These are phyloP conservation scores for Pelobates cultripes DNA, from an alignment of 2,797 vertebrate species.

Conservation along the genomic window DNA sequence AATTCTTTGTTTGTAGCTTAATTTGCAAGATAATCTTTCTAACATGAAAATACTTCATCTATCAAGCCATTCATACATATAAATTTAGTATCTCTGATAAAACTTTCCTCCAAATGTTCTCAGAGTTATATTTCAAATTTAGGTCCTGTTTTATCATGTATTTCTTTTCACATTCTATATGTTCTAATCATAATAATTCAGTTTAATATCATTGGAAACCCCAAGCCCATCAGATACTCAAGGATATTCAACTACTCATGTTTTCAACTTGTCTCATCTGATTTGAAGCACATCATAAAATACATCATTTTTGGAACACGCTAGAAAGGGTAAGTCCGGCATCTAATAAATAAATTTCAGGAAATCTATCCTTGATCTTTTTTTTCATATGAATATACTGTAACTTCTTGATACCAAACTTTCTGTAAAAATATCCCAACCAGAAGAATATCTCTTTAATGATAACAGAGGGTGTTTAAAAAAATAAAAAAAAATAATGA, in stretches of 20 bases:
- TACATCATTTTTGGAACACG: slow-evolving; percentile 69
- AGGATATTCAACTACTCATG: slow-evolving; percentile 68
- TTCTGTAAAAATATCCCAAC: background rate
- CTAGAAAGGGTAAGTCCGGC: slow-evolving; percentile 67
- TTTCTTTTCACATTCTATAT: slow-evolving; percentile 62
- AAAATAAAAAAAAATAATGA: too few relatives aligned
- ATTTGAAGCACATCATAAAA: slow-evolving; percentile 74
- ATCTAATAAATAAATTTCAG: slow-evolving; percentile 68
- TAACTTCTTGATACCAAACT: slow-evolving; percentile 20
- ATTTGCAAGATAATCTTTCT: background rate
- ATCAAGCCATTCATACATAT: slow-evolving; percentile 11
- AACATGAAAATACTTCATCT: background rate
- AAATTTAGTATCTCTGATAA: slow-evolving; percentile 35
- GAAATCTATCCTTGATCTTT: slow-evolving; percentile 68
- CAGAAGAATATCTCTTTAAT: background rate
- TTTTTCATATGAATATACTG: slow-evolving; percentile 52
- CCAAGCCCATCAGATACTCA: slow-evolving; percentile 67
- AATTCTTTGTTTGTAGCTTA: background rate
- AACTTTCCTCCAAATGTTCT: slow-evolving; percentile 51
- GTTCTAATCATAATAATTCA: slow-evolving; percentile 76
- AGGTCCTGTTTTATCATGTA: slow-evolving; percentile 58
- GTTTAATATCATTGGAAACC: slow-evolving; percentile 71
- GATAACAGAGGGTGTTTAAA: too few relatives aligned
- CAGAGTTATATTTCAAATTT: slow-evolving; percentile 62
- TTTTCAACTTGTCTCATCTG: slow-evolving; percentile 68